These are phyloP conservation scores for Todus mexicanus DNA, from an alignment of 2,797 vertebrate genomes.

Conservation along the genomic window DNA sequence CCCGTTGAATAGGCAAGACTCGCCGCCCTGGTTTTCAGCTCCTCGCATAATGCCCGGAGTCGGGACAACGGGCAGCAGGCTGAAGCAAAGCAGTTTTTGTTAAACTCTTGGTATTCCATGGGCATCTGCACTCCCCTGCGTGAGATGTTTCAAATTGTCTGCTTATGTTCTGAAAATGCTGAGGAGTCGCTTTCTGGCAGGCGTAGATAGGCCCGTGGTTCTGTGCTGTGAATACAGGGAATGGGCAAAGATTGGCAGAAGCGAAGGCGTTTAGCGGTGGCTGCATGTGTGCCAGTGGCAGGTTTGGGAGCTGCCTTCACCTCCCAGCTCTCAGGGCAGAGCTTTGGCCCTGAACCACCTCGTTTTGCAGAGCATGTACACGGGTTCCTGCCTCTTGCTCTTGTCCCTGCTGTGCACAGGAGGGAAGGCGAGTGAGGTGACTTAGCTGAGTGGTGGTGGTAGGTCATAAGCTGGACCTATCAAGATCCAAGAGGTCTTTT, in stretches of 20 bases:
- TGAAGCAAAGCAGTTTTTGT: background rate
- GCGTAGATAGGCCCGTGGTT: rapidly evolving
- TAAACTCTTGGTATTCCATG: background rate
- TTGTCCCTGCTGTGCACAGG: rapidly evolving
- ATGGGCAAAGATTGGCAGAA: background rate
- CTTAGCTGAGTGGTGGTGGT: too few species aligned
- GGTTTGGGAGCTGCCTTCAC: background rate
- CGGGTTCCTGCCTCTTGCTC: background rate
- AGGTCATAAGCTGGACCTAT: too few species aligned
- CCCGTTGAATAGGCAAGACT: background rate
- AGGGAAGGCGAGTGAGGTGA: background rate
- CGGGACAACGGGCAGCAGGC: background rate
- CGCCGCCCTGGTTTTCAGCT: background rate
- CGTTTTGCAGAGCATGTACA: background rate
- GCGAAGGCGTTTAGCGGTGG: background rate
- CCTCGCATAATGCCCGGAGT: background rate
- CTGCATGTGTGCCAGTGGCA: rapidly evolving
- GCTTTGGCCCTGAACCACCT: rapidly evolving
- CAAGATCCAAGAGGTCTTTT: too few species aligned
- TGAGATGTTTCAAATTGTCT: background rate
- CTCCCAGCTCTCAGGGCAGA: background rate
- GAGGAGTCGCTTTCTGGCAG: background rate
- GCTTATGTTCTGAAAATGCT: background rate
- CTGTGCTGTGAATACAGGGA: rapidly evolving
- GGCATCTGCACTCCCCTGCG: background rate